Evolutionary conservation across 1,140 invertebrate species (phyloP).

Genomic region (Drosophila lacertosa): DNA sequence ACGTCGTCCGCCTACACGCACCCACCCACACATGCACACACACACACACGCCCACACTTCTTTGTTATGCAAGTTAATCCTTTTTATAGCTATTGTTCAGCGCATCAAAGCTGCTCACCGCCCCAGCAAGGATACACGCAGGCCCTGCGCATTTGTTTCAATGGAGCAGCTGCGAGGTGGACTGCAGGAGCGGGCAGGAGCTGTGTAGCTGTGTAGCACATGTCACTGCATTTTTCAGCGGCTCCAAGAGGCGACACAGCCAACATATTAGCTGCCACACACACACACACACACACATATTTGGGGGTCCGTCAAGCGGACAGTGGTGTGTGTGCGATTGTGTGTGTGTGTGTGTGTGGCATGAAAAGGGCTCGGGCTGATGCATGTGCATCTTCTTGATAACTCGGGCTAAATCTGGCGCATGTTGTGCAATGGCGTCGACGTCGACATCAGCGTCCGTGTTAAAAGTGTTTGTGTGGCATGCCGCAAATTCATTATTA

Average conservation of each 20-base stretch:
- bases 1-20: slow-evolving; percentile 28
- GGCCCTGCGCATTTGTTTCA: slow-evolving; percentile 66
- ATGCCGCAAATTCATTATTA: slow-evolving; percentile 80
- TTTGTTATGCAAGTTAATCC: slow-evolving; percentile 82
- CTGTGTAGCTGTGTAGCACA: slow-evolving; percentile 70
- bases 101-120: slow-evolving; percentile 68
- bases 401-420: slow-evolving; percentile 69
- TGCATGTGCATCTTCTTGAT: slow-evolving; percentile 78
- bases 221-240: slow-evolving; percentile 81
- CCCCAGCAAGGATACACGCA: slow-evolving; percentile 31
- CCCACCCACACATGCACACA: slow-evolving; percentile 11
- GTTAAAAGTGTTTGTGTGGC: slow-evolving; percentile 73
- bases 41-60: slow-evolving; percentile 16
- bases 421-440: slow-evolving; percentile 59
- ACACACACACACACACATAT: slow-evolving; percentile 44
- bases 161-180: slow-evolving; percentile 18
- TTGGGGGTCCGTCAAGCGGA: slow-evolving; percentile 1
- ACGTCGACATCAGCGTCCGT: slow-evolving; percentile 3
- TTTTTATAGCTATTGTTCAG: slow-evolving; percentile 80
- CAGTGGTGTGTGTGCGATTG: slow-evolving; percentile 7
- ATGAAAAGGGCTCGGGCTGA: slow-evolving; percentile 41
- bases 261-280: slow-evolving; percentile 81
- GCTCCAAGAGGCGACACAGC: slow-evolving; percentile 67
- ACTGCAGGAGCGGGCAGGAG: slow-evolving; percentile 8
- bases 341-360: slow-evolving; percentile 14